Evolutionary conservation across 2,888 invertebrate species (phyloP), one percentile per base, ranked within the genome.

Genomic region (Cheiracanthium punctorium): DNA sequence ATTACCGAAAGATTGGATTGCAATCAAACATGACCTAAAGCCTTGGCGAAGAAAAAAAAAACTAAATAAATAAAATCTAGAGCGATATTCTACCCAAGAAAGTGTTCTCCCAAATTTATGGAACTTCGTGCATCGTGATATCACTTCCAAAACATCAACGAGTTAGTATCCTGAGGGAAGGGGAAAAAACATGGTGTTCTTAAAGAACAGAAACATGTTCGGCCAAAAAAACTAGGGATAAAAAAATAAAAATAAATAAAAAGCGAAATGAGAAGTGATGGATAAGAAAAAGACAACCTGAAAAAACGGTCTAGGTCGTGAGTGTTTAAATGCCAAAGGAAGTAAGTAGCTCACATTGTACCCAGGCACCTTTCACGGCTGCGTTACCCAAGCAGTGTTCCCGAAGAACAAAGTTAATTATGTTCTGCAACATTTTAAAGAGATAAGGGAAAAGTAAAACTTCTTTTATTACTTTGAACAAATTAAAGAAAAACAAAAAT

Each of bases 281-380:
- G 64, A 33, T 30, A 33, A 24, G 41, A 75, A 70, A 82, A 82
- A 67, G 28, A 33, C 17, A 67, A 37, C 17, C 24, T 41, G 33
- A 20, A 64, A 52, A 70, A 58, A 75, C 64, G 41, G 80, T 86
- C 80, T 86, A 75, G 79, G 75, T 86, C 85, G 85, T 80, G 85
- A 69, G 74, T 73, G 33, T 20, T 64, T 58, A 80, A 80, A 12
- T 37, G 80, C 43, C n/a, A 37, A 28, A 86, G 75, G 84, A 86
- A 86, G 71, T 86, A 58, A 80, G 71, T 86, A 58, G 85, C 65
- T 29, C 85, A 65, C 43, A 65, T 30, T 71, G 85, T 86, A 71
- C 85, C 72, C 85, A 70, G 65, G 65, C 48, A 86, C 85, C 85
- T 69, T 58, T 24, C 52, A 37, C 43, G 52, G 58, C 12, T 37